phyloP scores from a whole-genome alignment of 2,888 invertebrate species.

The Cephus spinipes region DNA sequence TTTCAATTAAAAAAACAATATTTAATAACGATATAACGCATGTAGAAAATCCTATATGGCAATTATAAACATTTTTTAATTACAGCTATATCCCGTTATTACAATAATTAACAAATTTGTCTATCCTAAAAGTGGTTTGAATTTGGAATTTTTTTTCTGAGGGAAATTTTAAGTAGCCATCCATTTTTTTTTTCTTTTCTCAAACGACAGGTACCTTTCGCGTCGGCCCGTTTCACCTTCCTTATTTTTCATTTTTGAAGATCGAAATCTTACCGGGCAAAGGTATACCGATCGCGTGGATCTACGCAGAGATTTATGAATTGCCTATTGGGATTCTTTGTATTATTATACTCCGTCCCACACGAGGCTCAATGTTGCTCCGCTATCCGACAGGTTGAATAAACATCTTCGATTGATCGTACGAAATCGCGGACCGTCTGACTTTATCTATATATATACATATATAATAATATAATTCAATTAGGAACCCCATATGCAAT shows the following conservation, averaged over 20 bases:
- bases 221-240: neutral
- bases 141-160: no score
- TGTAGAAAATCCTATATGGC: neutral
- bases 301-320: neutral
- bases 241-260: neutral
- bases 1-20: no score
- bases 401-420: neutral
- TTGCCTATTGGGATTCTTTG: neutral
- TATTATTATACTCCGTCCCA: neutral
- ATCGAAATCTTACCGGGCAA: neutral
- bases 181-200: neutral
- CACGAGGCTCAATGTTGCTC: neutral
- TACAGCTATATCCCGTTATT: no score
- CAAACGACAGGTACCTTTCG: neutral
- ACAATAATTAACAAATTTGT: no score
- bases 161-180: neutral
- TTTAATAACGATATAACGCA: no score
- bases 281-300: neutral
- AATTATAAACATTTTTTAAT: neutral
- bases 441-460: neutral
- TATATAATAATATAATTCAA: neutral
- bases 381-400: neutral
- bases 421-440: neutral
- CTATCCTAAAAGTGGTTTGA: no score
- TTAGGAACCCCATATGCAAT: neutral